Evolutionary conservation across 1,140 invertebrate species (phyloP).

Genomic region (Dryas iulia): DNA sequence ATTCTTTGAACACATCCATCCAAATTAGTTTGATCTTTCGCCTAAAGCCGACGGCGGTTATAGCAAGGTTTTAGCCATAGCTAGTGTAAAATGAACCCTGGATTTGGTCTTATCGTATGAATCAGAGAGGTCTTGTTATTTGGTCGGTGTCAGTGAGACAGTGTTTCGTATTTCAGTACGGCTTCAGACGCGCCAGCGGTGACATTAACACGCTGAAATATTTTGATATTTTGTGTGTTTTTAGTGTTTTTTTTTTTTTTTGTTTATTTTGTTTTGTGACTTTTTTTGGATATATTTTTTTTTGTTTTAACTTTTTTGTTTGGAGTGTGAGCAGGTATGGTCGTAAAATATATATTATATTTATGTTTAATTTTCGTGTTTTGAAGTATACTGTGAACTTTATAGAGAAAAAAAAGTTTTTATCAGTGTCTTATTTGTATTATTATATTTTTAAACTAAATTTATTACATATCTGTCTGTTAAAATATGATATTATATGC

Average conservation of each 20-base stretch:
- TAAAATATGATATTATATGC: too few relatives aligned
- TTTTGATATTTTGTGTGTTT: not conserved
- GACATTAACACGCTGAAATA: not conserved
- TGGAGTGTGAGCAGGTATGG: not conserved
- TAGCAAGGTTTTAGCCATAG: not conserved
- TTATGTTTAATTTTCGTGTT: not conserved
- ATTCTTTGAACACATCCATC: not conserved
- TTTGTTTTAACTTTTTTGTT: not conserved
- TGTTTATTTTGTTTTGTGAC: not conserved
- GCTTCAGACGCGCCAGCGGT: slow-evolving; percentile 11
- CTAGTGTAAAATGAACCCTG: not conserved
- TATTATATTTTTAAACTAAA: too few relatives aligned
- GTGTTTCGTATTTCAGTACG: slow-evolving; percentile 8
- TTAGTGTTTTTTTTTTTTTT: not conserved
- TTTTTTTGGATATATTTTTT: not conserved
- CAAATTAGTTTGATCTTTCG: slow-evolving; percentile 5
- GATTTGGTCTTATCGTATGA: not conserved
- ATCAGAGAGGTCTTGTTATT: not conserved
- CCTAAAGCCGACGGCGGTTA: not conserved
- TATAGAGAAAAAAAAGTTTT: too few relatives aligned
- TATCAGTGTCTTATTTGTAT: not conserved
- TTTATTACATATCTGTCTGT: too few relatives aligned
- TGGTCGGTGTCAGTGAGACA: not conserved
- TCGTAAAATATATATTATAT: not conserved
- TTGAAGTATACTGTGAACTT: not conserved